A percentile compares a stretch with the other conserved stretches of the same genome.
Conservation (phyloP, 2,113 vertebrate genomes). For the Lichenostomus cassidix region DNA sequence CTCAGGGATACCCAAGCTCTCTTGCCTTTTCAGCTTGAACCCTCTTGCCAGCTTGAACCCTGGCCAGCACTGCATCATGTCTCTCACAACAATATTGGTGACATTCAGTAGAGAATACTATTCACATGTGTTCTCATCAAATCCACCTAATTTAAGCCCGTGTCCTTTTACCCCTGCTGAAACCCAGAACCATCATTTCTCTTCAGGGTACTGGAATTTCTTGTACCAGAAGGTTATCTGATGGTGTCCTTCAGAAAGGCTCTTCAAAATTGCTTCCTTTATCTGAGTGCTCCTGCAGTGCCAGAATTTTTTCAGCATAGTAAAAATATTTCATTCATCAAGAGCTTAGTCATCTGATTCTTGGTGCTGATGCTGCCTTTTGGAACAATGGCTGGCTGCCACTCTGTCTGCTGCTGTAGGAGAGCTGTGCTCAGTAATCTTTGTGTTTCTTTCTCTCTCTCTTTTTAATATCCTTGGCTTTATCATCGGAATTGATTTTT, state of each 20-base stretch:
- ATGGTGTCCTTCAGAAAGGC: slow-evolving; percentile 44
- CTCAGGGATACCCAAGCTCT: background rate
- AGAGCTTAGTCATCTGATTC: slow-evolving; percentile 71
- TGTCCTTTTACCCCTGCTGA: background rate
- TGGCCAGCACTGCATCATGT: background rate
- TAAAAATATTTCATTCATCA: slow-evolving; percentile 71
- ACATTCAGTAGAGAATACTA: background rate
- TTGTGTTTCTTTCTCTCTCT: slow-evolving; percentile 5
- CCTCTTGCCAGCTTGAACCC: background rate
- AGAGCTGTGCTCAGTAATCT: background rate
- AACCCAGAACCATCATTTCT: background rate
- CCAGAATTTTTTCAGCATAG: slow-evolving; percentile 65
- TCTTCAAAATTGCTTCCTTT: slow-evolving; percentile 44
- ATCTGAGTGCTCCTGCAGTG: slow-evolving; percentile 14
- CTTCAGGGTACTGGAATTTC: background rate
- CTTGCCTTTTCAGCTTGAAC: background rate
- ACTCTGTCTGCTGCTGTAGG: slow-evolving; percentile 46
- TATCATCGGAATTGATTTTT: slow-evolving; percentile 59
- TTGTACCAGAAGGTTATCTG: slow-evolving; percentile 1
- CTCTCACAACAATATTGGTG: background rate
- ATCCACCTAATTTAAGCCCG: background rate
- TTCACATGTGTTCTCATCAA: background rate
- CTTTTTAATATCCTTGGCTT: slow-evolving; percentile 67
- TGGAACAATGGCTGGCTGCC: slow-evolving; percentile 66
- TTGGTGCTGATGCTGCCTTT: slow-evolving; percentile 56